Percentiles rank a stretch among this genome's conserved stretches.
Evolutionary conservation across 2,797 vertebrate genomes (phyloP).

Genomic region (Cirrhinus mrigala): DNA sequence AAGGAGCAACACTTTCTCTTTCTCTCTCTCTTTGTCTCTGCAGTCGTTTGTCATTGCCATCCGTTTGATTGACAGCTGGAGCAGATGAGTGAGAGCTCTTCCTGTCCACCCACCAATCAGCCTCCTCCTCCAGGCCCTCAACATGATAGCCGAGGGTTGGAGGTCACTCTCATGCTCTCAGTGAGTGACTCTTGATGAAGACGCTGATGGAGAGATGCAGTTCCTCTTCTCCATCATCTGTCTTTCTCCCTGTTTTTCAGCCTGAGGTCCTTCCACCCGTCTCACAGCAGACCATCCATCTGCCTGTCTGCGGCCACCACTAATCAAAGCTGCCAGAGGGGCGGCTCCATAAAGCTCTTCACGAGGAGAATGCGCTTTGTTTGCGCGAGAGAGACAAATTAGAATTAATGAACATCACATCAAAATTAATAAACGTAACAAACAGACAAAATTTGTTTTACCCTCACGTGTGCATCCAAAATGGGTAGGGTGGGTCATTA

Average conservation of each 20-base stretch:
- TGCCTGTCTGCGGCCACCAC: constrained; percentile 21
- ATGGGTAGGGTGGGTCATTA: background rate
- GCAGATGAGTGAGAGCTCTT: constrained; percentile 36
- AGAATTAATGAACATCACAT: constrained; percentile 24
- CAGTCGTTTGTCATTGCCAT: constrained; percentile 26
- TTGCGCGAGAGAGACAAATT: background rate
- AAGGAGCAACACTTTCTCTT: background rate
- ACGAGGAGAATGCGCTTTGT: background rate
- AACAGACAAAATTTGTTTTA: background rate
- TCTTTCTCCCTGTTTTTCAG: constrained; percentile 36
- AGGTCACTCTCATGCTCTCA: constrained; percentile 57
- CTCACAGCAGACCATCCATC: constrained; percentile 26
- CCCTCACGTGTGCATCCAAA: background rate
- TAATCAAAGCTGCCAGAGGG: constrained; percentile 54
- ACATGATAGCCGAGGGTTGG: constrained; percentile 66
- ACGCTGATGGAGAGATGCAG: constrained; percentile 38
- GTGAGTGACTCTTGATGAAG: constrained; percentile 53
- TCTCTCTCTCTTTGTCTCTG: constrained; percentile 26
- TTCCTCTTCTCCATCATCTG: constrained; percentile 47
- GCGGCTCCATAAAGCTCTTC: constrained; percentile 28
- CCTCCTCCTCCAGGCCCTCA: constrained; percentile 41
- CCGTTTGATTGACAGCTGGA: constrained; percentile 45
- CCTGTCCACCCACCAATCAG: constrained; percentile 53
- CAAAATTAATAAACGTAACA: background rate
- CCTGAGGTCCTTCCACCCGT: constrained; percentile 38